These are phyloP conservation scores for Heliothis peltigera DNA, from an alignment of 2,888 invertebrate species.

Conservation along the genomic window DNA sequence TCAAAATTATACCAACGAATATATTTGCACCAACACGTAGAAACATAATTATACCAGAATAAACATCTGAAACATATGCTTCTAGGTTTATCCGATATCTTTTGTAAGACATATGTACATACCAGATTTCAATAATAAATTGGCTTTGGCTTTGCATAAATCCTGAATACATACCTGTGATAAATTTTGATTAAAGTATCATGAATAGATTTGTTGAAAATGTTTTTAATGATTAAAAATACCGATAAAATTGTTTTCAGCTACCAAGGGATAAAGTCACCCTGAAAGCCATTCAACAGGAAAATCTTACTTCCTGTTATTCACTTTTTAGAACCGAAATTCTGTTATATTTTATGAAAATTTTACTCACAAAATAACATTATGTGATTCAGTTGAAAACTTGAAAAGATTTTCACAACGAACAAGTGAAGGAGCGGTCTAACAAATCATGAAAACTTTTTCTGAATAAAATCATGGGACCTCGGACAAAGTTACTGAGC, in stretches of 20 bases:
- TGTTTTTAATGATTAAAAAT: background rate
- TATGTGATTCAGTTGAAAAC: background rate
- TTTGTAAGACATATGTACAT: too few relatives aligned
- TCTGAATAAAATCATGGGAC: background rate
- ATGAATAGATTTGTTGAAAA: background rate
- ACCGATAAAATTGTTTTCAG: constrained; percentile 5
- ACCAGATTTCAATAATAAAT: too few relatives aligned
- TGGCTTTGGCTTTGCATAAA: too few relatives aligned
- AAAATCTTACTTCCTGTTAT: constrained; percentile 32
- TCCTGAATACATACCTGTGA: background rate
- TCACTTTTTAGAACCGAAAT: constrained; percentile 10
- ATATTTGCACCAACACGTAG: too few relatives aligned
- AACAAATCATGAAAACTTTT: constrained; percentile 6
- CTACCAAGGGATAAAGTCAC: constrained; percentile 8
- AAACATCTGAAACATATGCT: too few relatives aligned
- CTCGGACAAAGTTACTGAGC: background rate
- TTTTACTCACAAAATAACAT: constrained; percentile 9
- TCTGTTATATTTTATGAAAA: constrained; percentile 9
- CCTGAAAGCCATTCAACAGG: constrained; percentile 22
- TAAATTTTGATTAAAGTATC: background rate
- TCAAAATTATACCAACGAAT: too few relatives aligned
- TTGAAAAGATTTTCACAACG: constrained; percentile 5
- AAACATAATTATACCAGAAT: too few relatives aligned
- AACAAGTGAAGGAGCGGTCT: background rate
- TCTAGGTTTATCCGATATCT: too few relatives aligned